phyloP scores from a whole-genome alignment of 2,797 vertebrate genomes.

The Platyrinchus mystaceus region DNA sequence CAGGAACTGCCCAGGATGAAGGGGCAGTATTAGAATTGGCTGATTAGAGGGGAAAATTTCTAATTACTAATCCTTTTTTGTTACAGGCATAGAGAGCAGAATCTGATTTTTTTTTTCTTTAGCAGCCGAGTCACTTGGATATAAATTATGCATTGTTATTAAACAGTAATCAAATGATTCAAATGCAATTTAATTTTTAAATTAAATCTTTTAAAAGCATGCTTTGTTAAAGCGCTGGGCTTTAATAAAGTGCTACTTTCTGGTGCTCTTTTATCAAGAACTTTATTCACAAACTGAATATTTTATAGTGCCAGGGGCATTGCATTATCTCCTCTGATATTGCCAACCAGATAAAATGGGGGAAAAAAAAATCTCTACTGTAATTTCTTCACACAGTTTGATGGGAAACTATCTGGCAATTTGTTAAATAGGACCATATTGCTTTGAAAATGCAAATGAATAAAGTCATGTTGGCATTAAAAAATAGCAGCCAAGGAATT shows the following conservation, averaged over 20 bases:
- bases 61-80: background rate
- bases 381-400: conserved; percentile 2
- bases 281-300: conserved; percentile 31
- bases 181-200: conserved; percentile 18
- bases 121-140: background rate
- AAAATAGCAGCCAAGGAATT: background rate
- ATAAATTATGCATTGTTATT: conserved; percentile 18
- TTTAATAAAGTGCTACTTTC: conserved; percentile 25
- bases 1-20: background rate
- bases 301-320: conserved; percentile 12
- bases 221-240: background rate
- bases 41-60: background rate
- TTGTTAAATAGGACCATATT: background rate
- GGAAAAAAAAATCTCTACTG: background rate
- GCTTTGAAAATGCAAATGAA: conserved; percentile 18
- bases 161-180: conserved; percentile 11
- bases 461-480: background rate
- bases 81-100: background rate
- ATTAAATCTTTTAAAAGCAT: background rate
- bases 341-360: background rate
- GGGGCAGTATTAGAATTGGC: background rate
- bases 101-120: background rate
- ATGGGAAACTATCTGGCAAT: background rate
- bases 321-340: conserved; percentile 20
- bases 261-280: conserved; percentile 16